Evolutionary conservation across 2,888 invertebrate species (phyloP), one percentile per base, ranked within the genome.

Genomic region (Aphidoletes aphidimyza): DNA sequence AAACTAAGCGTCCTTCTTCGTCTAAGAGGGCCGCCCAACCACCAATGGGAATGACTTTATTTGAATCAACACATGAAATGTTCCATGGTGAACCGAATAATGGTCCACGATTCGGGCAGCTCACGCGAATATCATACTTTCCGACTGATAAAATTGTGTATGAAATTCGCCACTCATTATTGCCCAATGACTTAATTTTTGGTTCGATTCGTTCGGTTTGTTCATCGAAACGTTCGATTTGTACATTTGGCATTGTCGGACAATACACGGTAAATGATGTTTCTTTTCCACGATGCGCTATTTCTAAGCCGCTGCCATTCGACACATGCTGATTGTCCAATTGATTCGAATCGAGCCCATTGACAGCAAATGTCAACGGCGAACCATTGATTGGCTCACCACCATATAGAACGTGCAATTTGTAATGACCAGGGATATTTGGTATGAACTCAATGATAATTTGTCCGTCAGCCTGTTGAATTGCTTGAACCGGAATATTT

Each of bases 61-160:
- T 89, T 1, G 89, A 88, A 85, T 90, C 90, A 69, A 89, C 89
- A 86, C 89, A 90, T 1, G 88, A 87, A 26, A 96, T 94, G 87
- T 95, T 95, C 92, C 95, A 96, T 0, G 96, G 96, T 84, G 96
- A 96, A 0, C 96, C 96, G 59, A 94, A 92, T 86, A 94, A 88
- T 45, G 93, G 93, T 59, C 93, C 93, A 84, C 89, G 89, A 83
- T 91, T 89, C 0, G 91, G 88, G 39, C 93, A 93, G 87, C 94
- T 94, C 86, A 98, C 95, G 86, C 95, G 92, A 45, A 98, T 94
- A 89, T 97, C 97, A 89, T 97, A 98, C 59, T 95, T 92, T 0
- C 98, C 98, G n/a, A 97, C 95, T 87, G 96, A 96, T 0, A 95
- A 93, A 0, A 98, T 98, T 0, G 95, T 94, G 90, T 98, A 99